Percentiles rank a stretch among this genome's conserved stretches.
phyloP scores from a whole-genome alignment of 2,113 vertebrate genomes.

The Miniopterus natalensis region DNA sequence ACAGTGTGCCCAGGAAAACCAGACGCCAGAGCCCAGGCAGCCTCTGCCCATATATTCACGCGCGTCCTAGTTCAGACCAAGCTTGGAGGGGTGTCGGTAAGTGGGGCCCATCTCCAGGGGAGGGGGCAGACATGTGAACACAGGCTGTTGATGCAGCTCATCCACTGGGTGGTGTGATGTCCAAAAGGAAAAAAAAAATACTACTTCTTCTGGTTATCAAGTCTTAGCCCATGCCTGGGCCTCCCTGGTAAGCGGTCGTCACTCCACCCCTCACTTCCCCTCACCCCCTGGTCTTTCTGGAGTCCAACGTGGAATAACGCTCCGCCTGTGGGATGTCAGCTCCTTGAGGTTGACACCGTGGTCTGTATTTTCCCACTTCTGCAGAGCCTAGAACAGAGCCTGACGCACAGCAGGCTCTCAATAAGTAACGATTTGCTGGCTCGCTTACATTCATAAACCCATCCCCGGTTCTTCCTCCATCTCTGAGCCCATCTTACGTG shows the following conservation, averaged over 20 bases:
- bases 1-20: not conserved
- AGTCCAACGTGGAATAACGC: not conserved
- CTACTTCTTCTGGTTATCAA: not conserved
- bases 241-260: not conserved
- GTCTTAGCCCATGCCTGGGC: not conserved
- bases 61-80: not conserved
- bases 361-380: not conserved
- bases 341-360: not conserved
- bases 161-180: not conserved
- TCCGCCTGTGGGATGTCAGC: not conserved
- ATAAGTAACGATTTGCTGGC: not conserved
- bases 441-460: too few species aligned
- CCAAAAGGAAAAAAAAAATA: not conserved
- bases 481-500: not conserved
- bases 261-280: not conserved
- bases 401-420: not conserved
- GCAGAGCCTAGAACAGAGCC: not conserved
- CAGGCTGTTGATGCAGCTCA: not conserved
- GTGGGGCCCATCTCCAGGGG: rapidly evolving
- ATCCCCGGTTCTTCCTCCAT: not conserved
- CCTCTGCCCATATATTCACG: not conserved
- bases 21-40: not conserved
- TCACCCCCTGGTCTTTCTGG: not conserved
- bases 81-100: rapidly evolving
- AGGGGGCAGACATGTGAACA: not conserved